phyloP scores from a whole-genome alignment of 2,113 vertebrate genomes.

The Astur gentilis region DNA sequence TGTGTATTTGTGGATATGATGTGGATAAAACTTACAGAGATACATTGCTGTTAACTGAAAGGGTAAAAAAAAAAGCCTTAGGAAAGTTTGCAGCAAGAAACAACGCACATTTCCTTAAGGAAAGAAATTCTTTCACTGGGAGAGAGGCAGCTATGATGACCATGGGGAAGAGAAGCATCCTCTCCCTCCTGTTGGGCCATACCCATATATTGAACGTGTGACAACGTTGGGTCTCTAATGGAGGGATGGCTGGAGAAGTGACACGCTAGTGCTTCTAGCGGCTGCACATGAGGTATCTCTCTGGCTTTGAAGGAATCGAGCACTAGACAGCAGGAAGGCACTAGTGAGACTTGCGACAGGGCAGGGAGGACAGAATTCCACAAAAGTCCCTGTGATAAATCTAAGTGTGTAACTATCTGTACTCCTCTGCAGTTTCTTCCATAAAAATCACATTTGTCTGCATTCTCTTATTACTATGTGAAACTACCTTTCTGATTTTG shows the following conservation, averaged over 20 bases:
- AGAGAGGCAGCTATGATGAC: neutral
- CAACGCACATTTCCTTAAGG: accelerated
- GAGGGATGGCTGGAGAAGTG: neutral
- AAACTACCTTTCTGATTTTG: neutral
- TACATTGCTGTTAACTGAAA: neutral
- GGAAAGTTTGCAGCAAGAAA: neutral
- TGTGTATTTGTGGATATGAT: neutral
- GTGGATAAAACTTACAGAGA: neutral
- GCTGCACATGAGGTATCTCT: neutral
- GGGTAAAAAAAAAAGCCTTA: neutral
- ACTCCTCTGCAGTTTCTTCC: neutral
- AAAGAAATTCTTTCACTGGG: neutral
- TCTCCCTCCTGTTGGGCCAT: neutral
- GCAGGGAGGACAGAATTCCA: neutral
- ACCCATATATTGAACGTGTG: accelerated
- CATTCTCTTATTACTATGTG: neutral
- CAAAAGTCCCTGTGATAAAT: neutral
- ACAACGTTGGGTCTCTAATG: accelerated
- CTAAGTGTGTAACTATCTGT: neutral
- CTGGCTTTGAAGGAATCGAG: neutral
- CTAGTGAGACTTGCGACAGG: neutral
- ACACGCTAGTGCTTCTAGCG: accelerated
- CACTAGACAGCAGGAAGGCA: neutral
- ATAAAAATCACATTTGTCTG: neutral
- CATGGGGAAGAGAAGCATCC: neutral